Conservation (phyloP, 2,797 vertebrate species). For the Morus bassanus region DNA sequence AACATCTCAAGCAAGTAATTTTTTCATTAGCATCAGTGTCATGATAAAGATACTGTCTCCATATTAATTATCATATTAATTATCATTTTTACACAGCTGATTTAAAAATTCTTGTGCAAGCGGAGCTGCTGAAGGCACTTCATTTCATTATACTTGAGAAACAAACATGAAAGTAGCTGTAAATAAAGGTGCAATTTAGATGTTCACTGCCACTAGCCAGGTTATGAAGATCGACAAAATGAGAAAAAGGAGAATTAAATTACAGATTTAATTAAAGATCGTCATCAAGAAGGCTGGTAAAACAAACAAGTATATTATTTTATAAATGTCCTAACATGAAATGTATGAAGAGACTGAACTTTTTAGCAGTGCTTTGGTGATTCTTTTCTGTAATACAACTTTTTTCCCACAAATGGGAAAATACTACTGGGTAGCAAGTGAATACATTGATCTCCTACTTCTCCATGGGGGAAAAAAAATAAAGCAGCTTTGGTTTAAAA, state of each 20-base stretch:
- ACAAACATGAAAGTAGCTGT: not conserved
- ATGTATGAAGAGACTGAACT: not conserved
- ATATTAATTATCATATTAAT: not conserved
- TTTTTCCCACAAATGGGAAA: not conserved
- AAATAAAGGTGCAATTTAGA: not conserved
- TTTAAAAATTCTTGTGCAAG: not conserved
- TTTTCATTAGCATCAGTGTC: not conserved
- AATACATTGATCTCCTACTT: not conserved
- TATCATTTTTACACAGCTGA: not conserved
- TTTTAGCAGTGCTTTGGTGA: not conserved
- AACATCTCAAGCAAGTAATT: not conserved
- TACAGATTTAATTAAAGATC: conserved; percentile 35
- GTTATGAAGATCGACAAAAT: not conserved
- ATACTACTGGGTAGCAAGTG: not conserved
- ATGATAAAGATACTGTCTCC: not conserved
- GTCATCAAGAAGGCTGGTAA: not conserved
- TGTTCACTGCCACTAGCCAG: not conserved
- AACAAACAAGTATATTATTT: not conserved
- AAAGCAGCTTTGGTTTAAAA: not conserved
- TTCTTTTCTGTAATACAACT: not conserved
- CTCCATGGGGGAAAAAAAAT: not conserved
- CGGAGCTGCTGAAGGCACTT: not conserved
- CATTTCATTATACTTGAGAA: not conserved
- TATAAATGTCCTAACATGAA: not conserved
- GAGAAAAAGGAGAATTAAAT: not conserved